Evolutionary conservation across 2,797 vertebrate genomes (phyloP).

Genomic region (Cephalopachus bancanus): DNA sequence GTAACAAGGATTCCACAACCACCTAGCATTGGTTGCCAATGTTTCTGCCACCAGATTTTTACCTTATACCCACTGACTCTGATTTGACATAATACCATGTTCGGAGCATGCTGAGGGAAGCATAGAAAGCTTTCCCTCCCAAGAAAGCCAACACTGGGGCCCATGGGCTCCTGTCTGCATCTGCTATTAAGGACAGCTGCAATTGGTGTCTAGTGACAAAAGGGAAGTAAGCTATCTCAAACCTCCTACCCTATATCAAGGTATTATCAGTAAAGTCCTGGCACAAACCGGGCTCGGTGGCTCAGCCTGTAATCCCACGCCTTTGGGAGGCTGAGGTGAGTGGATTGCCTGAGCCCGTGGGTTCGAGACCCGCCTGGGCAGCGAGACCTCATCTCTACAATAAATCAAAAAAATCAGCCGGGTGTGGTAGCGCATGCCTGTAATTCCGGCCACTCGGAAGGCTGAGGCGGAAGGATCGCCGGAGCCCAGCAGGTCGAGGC

Average conservation of each 20-base stretch:
- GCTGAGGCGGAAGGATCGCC: no score
- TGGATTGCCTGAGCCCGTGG: no score
- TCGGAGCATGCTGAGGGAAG: background rate
- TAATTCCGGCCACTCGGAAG: no score
- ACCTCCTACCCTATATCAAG: background rate
- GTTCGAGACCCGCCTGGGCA: no score
- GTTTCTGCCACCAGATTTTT: background rate
- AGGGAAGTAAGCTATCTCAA: background rate
- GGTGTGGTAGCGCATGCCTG: no score
- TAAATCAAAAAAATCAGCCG: no score
- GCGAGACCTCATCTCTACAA: no score
- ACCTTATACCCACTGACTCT: background rate
- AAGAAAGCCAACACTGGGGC: background rate
- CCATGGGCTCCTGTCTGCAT: background rate
- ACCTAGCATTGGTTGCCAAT: background rate
- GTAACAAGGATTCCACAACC: slow-evolving; percentile 11
- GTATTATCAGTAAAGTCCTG: background rate
- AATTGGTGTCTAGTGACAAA: background rate
- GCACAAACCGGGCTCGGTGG: no score
- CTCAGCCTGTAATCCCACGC: no score
- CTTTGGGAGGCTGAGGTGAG: no score
- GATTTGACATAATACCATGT: background rate
- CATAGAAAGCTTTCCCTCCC: background rate
- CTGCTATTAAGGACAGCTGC: background rate
- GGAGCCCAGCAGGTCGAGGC: no score